Evolutionary conservation across 2,888 invertebrate species (phyloP).

Genomic region (Atrina japonica): DNA sequence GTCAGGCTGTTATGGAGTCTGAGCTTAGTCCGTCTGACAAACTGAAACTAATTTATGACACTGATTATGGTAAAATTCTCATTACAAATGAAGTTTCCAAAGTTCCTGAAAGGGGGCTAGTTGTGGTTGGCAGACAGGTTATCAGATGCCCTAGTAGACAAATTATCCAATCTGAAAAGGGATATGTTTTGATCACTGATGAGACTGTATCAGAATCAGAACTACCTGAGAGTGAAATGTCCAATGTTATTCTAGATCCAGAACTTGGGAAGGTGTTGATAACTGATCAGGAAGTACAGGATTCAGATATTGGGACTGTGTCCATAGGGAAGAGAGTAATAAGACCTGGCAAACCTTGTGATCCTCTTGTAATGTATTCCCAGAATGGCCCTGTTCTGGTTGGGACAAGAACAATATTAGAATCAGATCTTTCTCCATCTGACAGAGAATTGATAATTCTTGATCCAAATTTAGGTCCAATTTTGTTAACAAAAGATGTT

Average conservation of each 20-base stretch:
- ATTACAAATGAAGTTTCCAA: not conserved
- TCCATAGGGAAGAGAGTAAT: not conserved
- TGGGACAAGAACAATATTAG: not conserved
- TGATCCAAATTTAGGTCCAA: conserved; percentile 1
- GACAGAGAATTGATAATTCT: not conserved
- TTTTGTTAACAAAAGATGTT: not conserved
- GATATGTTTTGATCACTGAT: not conserved
- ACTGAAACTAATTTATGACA: not conserved
- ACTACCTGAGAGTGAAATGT: not conserved
- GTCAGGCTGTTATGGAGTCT: not conserved
- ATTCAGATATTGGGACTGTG: not conserved
- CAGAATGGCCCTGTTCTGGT: not conserved
- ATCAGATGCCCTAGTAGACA: not conserved
- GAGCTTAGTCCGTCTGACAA: not conserved
- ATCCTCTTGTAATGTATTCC: not conserved
- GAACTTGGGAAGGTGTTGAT: not conserved
- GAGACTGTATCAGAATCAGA: not conserved
- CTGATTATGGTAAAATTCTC: not conserved
- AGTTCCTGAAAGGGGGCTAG: not conserved
- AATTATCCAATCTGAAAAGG: not conserved
- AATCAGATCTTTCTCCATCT: not conserved
- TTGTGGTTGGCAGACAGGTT: not conserved
- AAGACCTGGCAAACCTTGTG: not conserved
- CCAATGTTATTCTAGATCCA: conserved; percentile 1
- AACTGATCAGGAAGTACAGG: not conserved